Percentiles rank a stretch among this genome's conserved stretches.
Conservation (phyloP, 1,140 invertebrate genomes). For the Limonius californicus region DNA sequence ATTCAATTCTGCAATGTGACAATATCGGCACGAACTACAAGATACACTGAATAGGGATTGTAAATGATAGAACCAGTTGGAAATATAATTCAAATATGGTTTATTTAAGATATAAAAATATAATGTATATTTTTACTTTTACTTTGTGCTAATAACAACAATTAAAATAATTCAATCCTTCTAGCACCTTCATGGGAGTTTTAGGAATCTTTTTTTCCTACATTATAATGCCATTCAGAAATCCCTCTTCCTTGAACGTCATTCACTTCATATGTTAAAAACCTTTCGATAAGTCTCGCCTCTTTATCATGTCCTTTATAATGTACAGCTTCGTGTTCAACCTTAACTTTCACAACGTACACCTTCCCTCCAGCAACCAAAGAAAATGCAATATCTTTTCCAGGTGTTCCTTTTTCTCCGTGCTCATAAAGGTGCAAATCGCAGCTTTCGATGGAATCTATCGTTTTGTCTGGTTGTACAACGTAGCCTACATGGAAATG, state of each 20-base stretch:
- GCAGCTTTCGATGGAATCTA: conserved; percentile 55
- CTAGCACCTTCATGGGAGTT: too few species aligned
- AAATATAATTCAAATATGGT: too few species aligned
- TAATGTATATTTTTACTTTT: too few species aligned
- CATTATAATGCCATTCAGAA: conserved; percentile 66
- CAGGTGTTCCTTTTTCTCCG: conserved; percentile 62
- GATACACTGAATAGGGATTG: too few species aligned
- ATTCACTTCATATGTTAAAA: conserved; percentile 60
- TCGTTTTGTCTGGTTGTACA: conserved; percentile 53
- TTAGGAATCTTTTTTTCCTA: conserved; percentile 67
- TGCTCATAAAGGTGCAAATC: conserved; percentile 61
- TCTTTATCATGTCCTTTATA: conserved; percentile 66
- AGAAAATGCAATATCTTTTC: conserved; percentile 58
- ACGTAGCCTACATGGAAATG: conserved; percentile 64
- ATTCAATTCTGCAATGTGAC: too few species aligned
- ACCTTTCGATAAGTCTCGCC: conserved; percentile 63
- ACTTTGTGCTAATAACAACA: too few species aligned
- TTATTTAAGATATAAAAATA: too few species aligned
- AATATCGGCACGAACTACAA: too few species aligned
- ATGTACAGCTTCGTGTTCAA: conserved; percentile 58
- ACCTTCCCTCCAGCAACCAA: conserved; percentile 55
- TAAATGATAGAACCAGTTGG: too few species aligned
- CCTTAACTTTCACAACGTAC: conserved; percentile 53
- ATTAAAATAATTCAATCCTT: too few species aligned
- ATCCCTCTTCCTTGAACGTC: conserved; percentile 61